Evolutionary conservation across 1,140 invertebrate genomes (phyloP).

Genomic region (Drepana arcuata): DNA sequence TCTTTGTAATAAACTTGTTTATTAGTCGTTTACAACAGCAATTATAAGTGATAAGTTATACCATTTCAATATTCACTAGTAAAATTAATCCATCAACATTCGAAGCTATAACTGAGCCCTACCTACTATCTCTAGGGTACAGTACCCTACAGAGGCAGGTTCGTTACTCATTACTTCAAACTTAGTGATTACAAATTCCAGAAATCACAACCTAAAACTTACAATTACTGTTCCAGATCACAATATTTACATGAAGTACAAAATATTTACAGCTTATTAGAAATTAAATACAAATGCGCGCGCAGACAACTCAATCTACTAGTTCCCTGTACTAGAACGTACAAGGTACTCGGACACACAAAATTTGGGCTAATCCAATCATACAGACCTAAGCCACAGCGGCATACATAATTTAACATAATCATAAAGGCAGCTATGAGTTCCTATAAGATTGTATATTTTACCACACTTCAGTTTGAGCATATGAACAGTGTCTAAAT

Average conservation of each 20-base stretch:
- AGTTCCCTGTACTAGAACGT: slow-evolving; percentile 73
- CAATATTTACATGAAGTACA: slow-evolving; percentile 46
- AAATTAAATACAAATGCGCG: slow-evolving; percentile 30
- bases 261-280: slow-evolving; percentile 57
- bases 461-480: slow-evolving; percentile 31
- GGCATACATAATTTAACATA: slow-evolving; percentile 7
- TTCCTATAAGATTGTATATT: slow-evolving; percentile 15
- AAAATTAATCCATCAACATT: slow-evolving; percentile 4
- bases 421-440: slow-evolving; percentile 19
- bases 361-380: slow-evolving; percentile 19
- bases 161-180: not conserved
- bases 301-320: slow-evolving; percentile 20
- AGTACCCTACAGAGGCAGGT: slow-evolving; percentile 6
- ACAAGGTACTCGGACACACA: slow-evolving; percentile 58
- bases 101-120: slow-evolving; percentile 1
- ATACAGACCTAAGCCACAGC: slow-evolving; percentile 3
- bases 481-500: slow-evolving; percentile 24
- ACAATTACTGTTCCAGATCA: slow-evolving; percentile 48
- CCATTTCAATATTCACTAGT: slow-evolving; percentile 19
- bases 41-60: slow-evolving; percentile 56
- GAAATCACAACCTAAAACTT: slow-evolving; percentile 44
- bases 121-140: too few relatives aligned
- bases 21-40: slow-evolving; percentile 51
- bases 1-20: too few relatives aligned
- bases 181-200: slow-evolving; percentile 24